These are phyloP conservation scores for Ruditapes philippinarum DNA, from an alignment of 1,140 invertebrate species.

Conservation along the genomic window DNA sequence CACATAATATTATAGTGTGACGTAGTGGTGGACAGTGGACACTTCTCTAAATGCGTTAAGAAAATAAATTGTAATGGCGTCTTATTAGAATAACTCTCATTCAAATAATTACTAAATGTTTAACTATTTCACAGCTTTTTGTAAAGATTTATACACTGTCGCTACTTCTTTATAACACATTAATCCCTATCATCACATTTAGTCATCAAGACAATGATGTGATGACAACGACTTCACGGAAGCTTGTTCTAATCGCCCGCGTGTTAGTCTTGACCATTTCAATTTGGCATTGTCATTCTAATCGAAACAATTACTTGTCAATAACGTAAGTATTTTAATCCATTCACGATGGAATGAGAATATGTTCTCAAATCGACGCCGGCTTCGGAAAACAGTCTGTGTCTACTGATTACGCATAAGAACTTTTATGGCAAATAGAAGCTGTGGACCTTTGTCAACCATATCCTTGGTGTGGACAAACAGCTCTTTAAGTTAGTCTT, in stretches of 20 bases:
- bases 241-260: not conserved
- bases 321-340: not conserved
- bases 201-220: not conserved
- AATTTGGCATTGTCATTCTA: slow-evolving; percentile 1
- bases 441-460: not conserved
- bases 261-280: not conserved
- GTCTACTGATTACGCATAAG: no score
- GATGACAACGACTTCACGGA: not conserved
- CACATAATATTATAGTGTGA: not conserved
- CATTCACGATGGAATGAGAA: not conserved
- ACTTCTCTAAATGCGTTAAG: no score
- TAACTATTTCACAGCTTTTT: slow-evolving; percentile 4
- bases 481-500: not conserved
- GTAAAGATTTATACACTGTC: not conserved
- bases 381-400: not conserved
- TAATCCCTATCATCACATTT: not conserved
- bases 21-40: no score
- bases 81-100: no score
- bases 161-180: no score
- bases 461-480: not conserved
- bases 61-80: no score
- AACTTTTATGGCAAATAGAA: slow-evolving; percentile 8
- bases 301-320: not conserved
- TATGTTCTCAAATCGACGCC: not conserved
- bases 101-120: not conserved